Conservation (phyloP, 2,888 invertebrate species). For the Lasius fuliginosus region DNA sequence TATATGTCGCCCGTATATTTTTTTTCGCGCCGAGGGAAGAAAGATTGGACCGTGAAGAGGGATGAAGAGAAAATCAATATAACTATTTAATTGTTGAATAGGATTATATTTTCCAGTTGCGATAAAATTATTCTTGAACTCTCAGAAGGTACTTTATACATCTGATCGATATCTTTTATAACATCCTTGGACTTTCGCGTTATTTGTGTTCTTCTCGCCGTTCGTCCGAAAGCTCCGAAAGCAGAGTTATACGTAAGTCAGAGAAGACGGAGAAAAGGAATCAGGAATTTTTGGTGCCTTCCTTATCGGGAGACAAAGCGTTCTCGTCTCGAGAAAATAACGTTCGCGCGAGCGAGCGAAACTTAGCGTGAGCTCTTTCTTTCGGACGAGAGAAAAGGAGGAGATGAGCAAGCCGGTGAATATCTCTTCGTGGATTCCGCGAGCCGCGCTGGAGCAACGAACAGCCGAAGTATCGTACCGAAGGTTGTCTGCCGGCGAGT, state of each 20-base stretch:
- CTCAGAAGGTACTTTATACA: slow-evolving; percentile 24
- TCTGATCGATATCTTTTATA: slow-evolving; percentile 33
- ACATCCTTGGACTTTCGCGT: slow-evolving; percentile 49
- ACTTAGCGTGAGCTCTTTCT: slow-evolving; percentile 41
- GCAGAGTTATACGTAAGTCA: slow-evolving; percentile 48
- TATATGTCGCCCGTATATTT: slow-evolving; percentile 40
- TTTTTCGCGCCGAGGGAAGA: slow-evolving; percentile 33
- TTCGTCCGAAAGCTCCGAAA: slow-evolving; percentile 46
- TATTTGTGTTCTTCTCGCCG: slow-evolving; percentile 36
- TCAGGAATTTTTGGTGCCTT: slow-evolving; percentile 51
- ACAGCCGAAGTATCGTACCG: slow-evolving; percentile 76
- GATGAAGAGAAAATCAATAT: neutral
- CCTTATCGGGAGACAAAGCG: slow-evolving; percentile 59
- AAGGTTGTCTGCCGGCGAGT: slow-evolving; percentile 84
- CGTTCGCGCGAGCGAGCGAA: slow-evolving; percentile 57
- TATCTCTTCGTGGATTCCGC: slow-evolving; percentile 73
- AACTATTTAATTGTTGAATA: neutral
- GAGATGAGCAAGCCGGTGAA: slow-evolving; percentile 67
- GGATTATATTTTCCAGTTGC: neutral
- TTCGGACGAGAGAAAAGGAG: slow-evolving; percentile 57
- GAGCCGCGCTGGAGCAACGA: slow-evolving; percentile 60
- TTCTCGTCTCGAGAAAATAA: slow-evolving; percentile 59
- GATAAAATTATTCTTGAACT: neutral
- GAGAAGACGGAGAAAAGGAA: slow-evolving; percentile 41
- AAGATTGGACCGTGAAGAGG: neutral